phyloP scores from a whole-genome alignment of 2,797 vertebrate species.

The Mionectes olivaceus region DNA sequence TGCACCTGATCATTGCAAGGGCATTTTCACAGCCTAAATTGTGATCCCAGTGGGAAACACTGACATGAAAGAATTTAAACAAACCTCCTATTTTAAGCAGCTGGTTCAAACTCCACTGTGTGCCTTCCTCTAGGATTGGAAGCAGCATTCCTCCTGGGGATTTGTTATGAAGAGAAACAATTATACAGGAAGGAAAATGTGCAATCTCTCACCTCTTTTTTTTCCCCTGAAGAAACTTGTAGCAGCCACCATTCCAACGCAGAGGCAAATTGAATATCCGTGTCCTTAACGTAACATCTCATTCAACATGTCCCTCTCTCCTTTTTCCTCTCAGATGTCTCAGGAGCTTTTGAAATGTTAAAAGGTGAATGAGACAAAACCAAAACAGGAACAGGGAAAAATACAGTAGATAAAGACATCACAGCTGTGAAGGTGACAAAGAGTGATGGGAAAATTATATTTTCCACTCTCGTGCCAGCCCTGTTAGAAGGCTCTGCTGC shows the following conservation, averaged over 20 bases:
- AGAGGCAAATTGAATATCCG: not conserved
- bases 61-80: not conserved
- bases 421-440: not conserved
- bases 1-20: not conserved
- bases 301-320: not conserved
- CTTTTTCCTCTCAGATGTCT: not conserved
- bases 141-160: not conserved
- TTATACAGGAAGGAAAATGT: not conserved
- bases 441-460: not conserved
- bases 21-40: not conserved
- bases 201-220: not conserved
- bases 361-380: not conserved
- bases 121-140: not conserved
- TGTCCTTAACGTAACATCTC: not conserved
- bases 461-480: not conserved
- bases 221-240: not conserved
- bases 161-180: not conserved
- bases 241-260: not conserved
- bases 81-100: not conserved
- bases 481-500: not conserved
- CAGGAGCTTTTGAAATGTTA: not conserved
- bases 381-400: not conserved
- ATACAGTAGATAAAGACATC: not conserved
- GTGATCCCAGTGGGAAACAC: not conserved
- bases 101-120: not conserved